Evolutionary conservation across 2,888 invertebrate genomes (phyloP), one percentile per base, ranked within the genome.

Genomic region (Leptinotarsa haldemani): DNA sequence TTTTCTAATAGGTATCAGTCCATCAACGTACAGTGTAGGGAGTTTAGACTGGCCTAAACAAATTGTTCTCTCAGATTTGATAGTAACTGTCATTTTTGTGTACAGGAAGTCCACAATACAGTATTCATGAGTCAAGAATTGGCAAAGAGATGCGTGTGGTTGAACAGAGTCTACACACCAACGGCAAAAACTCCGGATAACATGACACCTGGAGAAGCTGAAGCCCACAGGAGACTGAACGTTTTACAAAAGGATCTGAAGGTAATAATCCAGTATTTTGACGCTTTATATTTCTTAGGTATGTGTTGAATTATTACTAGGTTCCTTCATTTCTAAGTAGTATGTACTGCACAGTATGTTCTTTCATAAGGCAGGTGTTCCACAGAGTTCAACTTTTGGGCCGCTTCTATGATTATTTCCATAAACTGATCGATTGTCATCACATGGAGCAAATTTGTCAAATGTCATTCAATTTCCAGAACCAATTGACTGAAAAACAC

Each of bases 81-180:
- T n/a, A n/a, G n/a, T n/a, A n/a, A n/a, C n/a, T n/a, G n/a, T n/a
- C n/a, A n/a, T n/a, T n/a, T n/a, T n/a, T n/a, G n/a, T n/a, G 77
- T 86, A 3, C 85, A 93, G 92, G 94, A 95, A 86, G 93, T 95
- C 1, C 94, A 94, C 82, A 94, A 94, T 85, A 94, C 94, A 0
- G 93, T 95, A 9, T 90, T 94, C 79, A 93, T 94, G 91, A 94
- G 93, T 82, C 92, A 93, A 82, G 94, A 95, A 84, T 89, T 94
- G 71, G 94, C 94, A 1, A 92, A 94, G 80, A 90, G 94, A 71
- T 94, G 94, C 83, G 91, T 95, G 83, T 95, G 95, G 95, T 90
- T 94, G 85, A 93, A 93, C 80, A 90, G 94, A 66, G 89, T 89
- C 7, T 89, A 88, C 82, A 89, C 87, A 16, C 89, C 89, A 47